Evolutionary conservation across 2,888 invertebrate species (phyloP).

Genomic region (Diarsia brunnea): DNA sequence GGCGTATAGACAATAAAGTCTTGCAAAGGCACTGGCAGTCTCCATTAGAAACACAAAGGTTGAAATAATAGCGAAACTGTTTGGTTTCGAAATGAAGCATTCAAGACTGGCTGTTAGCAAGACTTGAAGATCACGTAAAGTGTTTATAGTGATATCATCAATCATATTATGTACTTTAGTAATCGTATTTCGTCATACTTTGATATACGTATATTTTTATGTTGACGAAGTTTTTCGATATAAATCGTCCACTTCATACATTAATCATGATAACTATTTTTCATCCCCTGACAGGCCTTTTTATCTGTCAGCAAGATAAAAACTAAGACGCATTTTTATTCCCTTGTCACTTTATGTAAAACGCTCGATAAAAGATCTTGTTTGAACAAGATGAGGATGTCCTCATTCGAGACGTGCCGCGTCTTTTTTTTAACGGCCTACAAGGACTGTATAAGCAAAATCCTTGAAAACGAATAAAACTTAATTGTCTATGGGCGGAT

Average conservation of each 20-base stretch:
- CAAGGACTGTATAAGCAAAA: background rate
- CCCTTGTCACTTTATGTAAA: constrained; percentile 55
- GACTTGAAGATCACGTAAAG: background rate
- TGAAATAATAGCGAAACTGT: constrained; percentile 9
- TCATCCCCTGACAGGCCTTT: constrained; percentile 49
- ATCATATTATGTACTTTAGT: constrained; percentile 31
- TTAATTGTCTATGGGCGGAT: constrained; percentile 17
- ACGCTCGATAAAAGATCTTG: constrained; percentile 43
- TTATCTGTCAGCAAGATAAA: constrained; percentile 54
- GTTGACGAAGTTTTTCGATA: constrained; percentile 41
- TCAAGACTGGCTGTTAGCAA: constrained; percentile 20
- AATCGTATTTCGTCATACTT: constrained; percentile 32
- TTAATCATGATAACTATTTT: constrained; percentile 58
- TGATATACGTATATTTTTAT: constrained; percentile 20
- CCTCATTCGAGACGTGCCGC: constrained; percentile 26
- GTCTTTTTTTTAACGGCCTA: constrained; percentile 14
- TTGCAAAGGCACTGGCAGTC: constrained; percentile 40
- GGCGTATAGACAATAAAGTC: constrained; percentile 38
- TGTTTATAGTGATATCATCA: constrained; percentile 35
- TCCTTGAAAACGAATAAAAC: constrained; percentile 1
- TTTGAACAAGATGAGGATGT: constrained; percentile 48
- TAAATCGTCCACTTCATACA: constrained; percentile 40
- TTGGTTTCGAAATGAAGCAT: constrained; percentile 20
- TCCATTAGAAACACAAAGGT: constrained; percentile 25
- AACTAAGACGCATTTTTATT: constrained; percentile 53